These are phyloP conservation scores for Pseudotriccus pelzelni DNA, from an alignment of 2,797 vertebrate genomes.

Conservation along the genomic window DNA sequence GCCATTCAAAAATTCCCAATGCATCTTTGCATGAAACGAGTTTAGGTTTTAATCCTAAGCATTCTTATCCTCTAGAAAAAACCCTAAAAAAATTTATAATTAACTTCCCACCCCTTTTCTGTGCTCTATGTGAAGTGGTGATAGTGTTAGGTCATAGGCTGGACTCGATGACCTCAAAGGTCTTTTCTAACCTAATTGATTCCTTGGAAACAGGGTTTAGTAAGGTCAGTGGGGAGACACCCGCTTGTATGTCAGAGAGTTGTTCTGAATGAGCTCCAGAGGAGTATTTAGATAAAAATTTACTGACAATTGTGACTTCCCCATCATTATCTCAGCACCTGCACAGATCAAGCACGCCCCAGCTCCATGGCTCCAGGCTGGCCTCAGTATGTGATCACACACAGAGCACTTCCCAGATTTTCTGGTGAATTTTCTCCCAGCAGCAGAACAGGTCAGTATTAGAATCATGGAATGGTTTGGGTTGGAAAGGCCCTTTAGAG, in stretches of 20 bases:
- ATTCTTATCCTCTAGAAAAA: not conserved
- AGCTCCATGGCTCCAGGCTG: not conserved
- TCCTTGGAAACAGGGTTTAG: not conserved
- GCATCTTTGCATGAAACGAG: not conserved
- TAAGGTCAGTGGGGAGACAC: not conserved
- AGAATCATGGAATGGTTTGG: not conserved
- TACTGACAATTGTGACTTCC: not conserved
- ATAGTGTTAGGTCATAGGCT: not conserved
- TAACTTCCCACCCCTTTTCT: not conserved
- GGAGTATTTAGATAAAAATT: not conserved
- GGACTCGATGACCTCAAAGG: not conserved
- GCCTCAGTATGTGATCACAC: not conserved
- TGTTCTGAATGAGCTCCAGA: not conserved
- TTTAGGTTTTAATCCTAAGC: not conserved
- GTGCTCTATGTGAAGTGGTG: not conserved
- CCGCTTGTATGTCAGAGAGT: not conserved
- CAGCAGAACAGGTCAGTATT: not conserved
- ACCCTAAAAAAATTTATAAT: not conserved
- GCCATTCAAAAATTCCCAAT: not conserved
- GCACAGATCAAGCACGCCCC: not conserved
- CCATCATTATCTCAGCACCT: not conserved
- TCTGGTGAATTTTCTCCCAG: not conserved
- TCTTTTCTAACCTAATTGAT: not conserved
- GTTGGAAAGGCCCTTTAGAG: not conserved
- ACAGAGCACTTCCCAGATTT: not conserved